A percentile compares a stretch with the other conserved stretches of the same genome.
These are phyloP conservation scores for Phaonia tiefii DNA, from an alignment of 2,888 invertebrate species.

Conservation along the genomic window DNA sequence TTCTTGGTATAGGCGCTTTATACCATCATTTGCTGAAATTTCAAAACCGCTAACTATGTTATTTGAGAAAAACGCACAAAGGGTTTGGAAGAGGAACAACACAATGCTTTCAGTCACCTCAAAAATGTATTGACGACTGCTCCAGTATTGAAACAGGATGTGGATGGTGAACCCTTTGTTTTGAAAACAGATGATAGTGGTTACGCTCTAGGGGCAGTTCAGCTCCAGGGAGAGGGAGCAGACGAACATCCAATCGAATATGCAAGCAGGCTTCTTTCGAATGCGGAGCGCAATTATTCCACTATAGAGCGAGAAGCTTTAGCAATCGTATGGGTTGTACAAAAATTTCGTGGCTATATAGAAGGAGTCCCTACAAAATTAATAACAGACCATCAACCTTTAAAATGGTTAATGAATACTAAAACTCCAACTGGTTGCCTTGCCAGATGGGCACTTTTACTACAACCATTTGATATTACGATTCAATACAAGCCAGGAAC, in stretches of 20 bases:
- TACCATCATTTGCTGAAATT: too few relatives aligned
- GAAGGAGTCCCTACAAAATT: constrained; percentile 69
- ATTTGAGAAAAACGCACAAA: constrained; percentile 20
- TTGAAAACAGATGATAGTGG: constrained; percentile 36
- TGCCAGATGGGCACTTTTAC: constrained; percentile 79
- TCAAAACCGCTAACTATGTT: too few relatives aligned
- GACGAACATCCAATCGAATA: constrained; percentile 51
- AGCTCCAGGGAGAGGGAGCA: constrained; percentile 44
- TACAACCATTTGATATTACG: constrained; percentile 77
- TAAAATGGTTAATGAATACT: constrained; percentile 79
- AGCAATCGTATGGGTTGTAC: constrained; percentile 60
- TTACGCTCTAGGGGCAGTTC: constrained; percentile 34
- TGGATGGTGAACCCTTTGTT: constrained; percentile 28
- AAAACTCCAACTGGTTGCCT: constrained; percentile 79
- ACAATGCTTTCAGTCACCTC: background rate
- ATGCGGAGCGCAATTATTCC: too few relatives aligned
- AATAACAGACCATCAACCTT: constrained; percentile 80
- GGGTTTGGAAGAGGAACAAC: constrained; percentile 2
- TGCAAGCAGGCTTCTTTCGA: constrained; percentile 69
- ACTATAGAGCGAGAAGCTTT: constrained; percentile 79
- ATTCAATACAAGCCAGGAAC: constrained; percentile 77
- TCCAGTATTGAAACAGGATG: constrained; percentile 30
- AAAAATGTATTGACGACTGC: constrained; percentile 17
- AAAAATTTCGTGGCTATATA: constrained; percentile 78
- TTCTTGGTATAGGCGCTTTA: too few relatives aligned